Evolutionary conservation across 2,797 vertebrate genomes (phyloP).

Genomic region (Diglossa cyanea): DNA sequence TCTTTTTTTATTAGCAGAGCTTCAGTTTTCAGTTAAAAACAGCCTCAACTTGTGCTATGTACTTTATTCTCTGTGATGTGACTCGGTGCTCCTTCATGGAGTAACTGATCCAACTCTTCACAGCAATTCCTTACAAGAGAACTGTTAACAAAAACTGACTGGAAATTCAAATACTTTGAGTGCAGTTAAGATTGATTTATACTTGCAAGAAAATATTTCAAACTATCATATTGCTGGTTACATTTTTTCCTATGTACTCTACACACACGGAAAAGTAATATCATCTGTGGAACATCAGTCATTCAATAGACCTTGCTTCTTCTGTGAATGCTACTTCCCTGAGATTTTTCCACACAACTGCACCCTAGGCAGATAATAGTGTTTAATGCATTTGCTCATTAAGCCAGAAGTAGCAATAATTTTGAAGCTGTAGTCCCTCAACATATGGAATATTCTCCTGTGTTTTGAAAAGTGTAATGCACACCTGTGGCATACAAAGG

Average conservation of each 20-base stretch:
- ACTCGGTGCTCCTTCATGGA: background rate
- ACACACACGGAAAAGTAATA: constrained; percentile 13
- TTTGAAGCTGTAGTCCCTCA: background rate
- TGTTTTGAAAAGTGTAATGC: background rate
- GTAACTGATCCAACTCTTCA: background rate
- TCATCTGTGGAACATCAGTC: background rate
- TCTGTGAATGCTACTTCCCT: background rate
- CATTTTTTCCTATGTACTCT: background rate
- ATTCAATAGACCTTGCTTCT: background rate
- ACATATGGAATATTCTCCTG: background rate
- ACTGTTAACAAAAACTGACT: background rate
- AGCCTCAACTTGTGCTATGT: background rate
- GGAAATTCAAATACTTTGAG: background rate
- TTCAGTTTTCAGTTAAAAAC: constrained; percentile 7
- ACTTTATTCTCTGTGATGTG: background rate
- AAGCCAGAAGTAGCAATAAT: background rate
- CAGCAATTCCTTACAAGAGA: background rate
- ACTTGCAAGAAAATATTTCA: background rate
- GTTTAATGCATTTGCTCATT: constrained; percentile 3
- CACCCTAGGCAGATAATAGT: background rate
- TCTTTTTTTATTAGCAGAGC: background rate
- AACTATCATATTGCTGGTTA: background rate
- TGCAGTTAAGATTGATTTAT: constrained; percentile 8
- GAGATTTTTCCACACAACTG: background rate
- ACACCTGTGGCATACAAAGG: background rate